Evolutionary conservation across 2,113 vertebrate species (phyloP), one percentile per base, ranked within the genome.

Genomic region (Setophaga petechia): DNA sequence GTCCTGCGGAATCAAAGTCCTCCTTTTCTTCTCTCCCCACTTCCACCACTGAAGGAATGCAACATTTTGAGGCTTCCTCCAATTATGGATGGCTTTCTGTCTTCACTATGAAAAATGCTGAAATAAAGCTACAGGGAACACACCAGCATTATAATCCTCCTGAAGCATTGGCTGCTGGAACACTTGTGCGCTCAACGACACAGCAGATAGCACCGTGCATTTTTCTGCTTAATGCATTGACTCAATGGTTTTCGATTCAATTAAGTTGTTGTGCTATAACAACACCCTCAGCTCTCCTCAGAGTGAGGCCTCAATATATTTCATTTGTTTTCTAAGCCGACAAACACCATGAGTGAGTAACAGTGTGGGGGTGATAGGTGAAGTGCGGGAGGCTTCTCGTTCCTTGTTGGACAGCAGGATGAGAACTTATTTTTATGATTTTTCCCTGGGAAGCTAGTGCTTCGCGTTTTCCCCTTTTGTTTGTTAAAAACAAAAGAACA

Each of bases 401-500:
- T 94, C 83, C 89, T 84, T 2, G 1, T 80, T 41, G 83, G 95
- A 89, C 85, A 92, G 83, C 90, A 96, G 93, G 88, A 95, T 95
- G 94, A 94, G 95, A 96, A 97, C 79, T 90, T 87, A 87, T 90
- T 95, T 95, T 91, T 91, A 91, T 90, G 49, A 82, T 96, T 89
- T 94, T 96, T 96, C 95, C 95, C 95, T 95, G 92, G 93, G 96
- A 95, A 97, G 80, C 85, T 61, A 52, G 54, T 87, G 82, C 78
- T 91, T 96, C 0, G 0, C 80, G 39, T 95, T 88, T 96, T 81
- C 85, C 83, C 83, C 89, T 97, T 96, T 87, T 95, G 93, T 94
- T 97, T 93, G 77, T 91, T 82, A 93, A 96, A 94, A 95, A 97
- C 95, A 96, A 97, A 97, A 81, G 90, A 97, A 96, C 95, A 96